Conservation (phyloP, 2,113 vertebrate genomes). For the Nansenia antarctica region DNA sequence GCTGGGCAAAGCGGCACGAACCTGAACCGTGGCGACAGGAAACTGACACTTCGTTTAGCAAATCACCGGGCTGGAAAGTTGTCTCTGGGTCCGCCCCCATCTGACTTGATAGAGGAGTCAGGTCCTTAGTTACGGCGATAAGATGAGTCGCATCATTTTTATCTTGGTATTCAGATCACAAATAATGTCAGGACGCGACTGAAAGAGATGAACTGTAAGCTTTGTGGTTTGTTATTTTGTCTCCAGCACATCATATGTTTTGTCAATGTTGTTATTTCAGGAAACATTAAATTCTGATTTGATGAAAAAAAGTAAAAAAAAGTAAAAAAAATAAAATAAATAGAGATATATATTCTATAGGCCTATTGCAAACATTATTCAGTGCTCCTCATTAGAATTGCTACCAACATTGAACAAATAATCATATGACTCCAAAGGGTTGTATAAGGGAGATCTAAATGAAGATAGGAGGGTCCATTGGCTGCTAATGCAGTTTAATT, state of each 20-base stretch:
- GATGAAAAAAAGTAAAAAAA: too few species aligned
- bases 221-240: too few species aligned
- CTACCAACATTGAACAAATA: too few species aligned
- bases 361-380: too few species aligned
- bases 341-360: too few species aligned
- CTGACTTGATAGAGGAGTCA: constrained; percentile 26
- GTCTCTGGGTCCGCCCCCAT: constrained; percentile 72
- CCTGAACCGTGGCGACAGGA: constrained; percentile 68
- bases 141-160: constrained; percentile 14
- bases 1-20: constrained; percentile 77
- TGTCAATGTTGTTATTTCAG: neutral
- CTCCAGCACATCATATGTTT: too few species aligned
- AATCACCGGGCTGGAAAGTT: constrained; percentile 75
- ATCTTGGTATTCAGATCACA: neutral
- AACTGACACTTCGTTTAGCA: constrained; percentile 77
- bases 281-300: too few species aligned
- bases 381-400: too few species aligned
- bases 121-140: constrained; percentile 19
- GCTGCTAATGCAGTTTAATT: constrained; percentile 22
- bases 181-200: neutral
- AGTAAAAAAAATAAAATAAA: too few species aligned
- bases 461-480: neutral
- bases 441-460: too few species aligned
- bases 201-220: too few species aligned
- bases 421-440: too few species aligned